Evolutionary conservation across 53 echinoderm and acorn worm species (phyloP), one percentile per base, ranked within the genome.

Genomic region (Temnopleurus reevesii): DNA sequence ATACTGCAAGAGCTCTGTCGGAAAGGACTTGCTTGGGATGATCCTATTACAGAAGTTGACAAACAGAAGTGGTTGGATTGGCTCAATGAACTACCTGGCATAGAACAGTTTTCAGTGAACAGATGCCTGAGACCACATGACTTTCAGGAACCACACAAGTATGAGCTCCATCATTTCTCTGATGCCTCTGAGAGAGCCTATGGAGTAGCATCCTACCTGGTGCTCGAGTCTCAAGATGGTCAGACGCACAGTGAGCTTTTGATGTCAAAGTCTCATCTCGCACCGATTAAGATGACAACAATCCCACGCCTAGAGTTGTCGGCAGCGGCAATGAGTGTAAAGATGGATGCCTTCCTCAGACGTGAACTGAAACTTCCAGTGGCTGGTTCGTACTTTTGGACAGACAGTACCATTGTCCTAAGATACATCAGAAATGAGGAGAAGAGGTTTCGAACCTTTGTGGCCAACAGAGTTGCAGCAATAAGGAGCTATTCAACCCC

Each of bases 101-200:
- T 95, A 47, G 86, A 91, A 79, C 45, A 89, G 33, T 89, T 89
- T 31, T 36, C 56, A 76, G 82, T 95, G 8, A 86, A 84, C 58
- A 92, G 95, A 64, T 93, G 92, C 77, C 17, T 92, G 8, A 92
- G 84, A 58, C 89, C 84, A 9, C 60, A 82, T 53, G 49, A 60
- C 23, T 76, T 89, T 47, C 60, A 58, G 33, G 79, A 79, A 26
- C 57, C 55, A 23, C 47, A 26, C 35, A 53, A 57, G 34, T 89
- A 89, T 38, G 55, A 95, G 27, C 59, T 93, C 41, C 93, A 93
- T 45, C 92, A 92, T 41, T 93, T 93, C 45, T 46, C 90, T 31
- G 95, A 93, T 90, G 93, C 93, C 13, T 91, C 91, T 55, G 91
- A 92, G 51, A 45, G 19, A 55, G 92, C 89, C 0, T 92, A 92